Evolutionary conservation across 1,140 invertebrate species (phyloP).

Genomic region (Drosophila leontia): DNA sequence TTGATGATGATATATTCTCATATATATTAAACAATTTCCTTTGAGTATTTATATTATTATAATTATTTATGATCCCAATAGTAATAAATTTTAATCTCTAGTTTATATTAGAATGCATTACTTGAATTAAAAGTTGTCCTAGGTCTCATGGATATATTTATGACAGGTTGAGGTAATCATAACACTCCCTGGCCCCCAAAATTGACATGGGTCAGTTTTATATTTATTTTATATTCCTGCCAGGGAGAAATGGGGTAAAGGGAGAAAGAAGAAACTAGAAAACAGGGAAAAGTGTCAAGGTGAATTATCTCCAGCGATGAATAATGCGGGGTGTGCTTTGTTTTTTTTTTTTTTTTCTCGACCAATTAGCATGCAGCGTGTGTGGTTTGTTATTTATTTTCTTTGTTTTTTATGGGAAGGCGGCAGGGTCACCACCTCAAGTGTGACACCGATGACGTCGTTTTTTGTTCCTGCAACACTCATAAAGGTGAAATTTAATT

Average conservation of each 20-base stretch:
- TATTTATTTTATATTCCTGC: conserved; percentile 14
- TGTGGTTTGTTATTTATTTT: conserved; percentile 28
- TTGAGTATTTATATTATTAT: neutral
- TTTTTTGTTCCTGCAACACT: conserved; percentile 21
- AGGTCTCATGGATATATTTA: conserved; percentile 3
- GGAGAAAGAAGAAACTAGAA: neutral
- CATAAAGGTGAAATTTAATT: conserved; percentile 76
- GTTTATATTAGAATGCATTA: neutral
- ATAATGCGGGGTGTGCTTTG: conserved; percentile 29
- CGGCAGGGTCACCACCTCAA: conserved; percentile 37
- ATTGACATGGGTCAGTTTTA: conserved; percentile 44
- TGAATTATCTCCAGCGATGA: conserved; percentile 54
- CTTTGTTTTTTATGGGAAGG: neutral
- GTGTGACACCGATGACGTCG: conserved; percentile 76
- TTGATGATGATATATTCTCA: neutral
- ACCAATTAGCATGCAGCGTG: conserved; percentile 75
- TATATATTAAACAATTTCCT: neutral
- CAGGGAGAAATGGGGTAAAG: neutral
- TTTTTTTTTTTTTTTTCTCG: conserved; percentile 36
- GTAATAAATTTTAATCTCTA: neutral
- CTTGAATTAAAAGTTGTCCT: conserved; percentile 1
- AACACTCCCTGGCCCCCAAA: neutral
- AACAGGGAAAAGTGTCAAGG: conserved; percentile 67
- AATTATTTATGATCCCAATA: neutral
- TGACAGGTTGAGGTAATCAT: conserved; percentile 14